Conservation (phyloP, 2,888 invertebrate species). For the Hirtodrosophila trivittata region DNA sequence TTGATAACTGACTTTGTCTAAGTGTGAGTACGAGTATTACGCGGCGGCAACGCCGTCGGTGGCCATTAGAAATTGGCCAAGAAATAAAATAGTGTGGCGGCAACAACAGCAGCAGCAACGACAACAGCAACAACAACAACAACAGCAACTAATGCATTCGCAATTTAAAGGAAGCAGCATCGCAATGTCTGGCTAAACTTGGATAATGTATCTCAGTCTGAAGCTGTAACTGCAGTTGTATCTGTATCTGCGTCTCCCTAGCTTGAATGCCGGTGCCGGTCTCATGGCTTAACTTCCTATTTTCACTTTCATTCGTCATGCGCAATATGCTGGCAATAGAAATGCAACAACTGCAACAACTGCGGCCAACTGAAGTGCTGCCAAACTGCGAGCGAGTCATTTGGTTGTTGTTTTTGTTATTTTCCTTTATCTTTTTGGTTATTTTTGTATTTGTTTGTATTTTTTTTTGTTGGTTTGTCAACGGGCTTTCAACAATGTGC, state of each 20-base stretch:
- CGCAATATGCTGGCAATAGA: slow-evolving; percentile 54
- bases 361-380: slow-evolving; percentile 24
- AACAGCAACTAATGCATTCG: slow-evolving; percentile 50
- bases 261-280: slow-evolving; percentile 58
- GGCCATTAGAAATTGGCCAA: slow-evolving; percentile 74
- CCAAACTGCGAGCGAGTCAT: slow-evolving; percentile 43
- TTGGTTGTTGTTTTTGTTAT: slow-evolving; percentile 32
- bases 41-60: slow-evolving; percentile 38
- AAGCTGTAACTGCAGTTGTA: slow-evolving; percentile 13
- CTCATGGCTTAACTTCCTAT: slow-evolving; percentile 77
- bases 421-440: slow-evolving; percentile 15
- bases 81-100: slow-evolving; percentile 63
- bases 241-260: slow-evolving; percentile 20
- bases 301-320: slow-evolving; percentile 80
- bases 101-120: slow-evolving; percentile 48
- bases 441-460: slow-evolving; percentile 23
- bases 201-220: slow-evolving; percentile 56
- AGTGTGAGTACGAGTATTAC: slow-evolving; percentile 7
- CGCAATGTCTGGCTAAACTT: slow-evolving; percentile 64
- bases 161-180: slow-evolving; percentile 61
- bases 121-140: slow-evolving; percentile 17
- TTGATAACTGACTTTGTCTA: slow-evolving; percentile 39
- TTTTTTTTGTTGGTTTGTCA: slow-evolving; percentile 70
- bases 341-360: slow-evolving; percentile 43
- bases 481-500: slow-evolving; percentile 69